phyloP scores from a whole-genome alignment of 2,113 vertebrate species.

The Anguilla japonica region DNA sequence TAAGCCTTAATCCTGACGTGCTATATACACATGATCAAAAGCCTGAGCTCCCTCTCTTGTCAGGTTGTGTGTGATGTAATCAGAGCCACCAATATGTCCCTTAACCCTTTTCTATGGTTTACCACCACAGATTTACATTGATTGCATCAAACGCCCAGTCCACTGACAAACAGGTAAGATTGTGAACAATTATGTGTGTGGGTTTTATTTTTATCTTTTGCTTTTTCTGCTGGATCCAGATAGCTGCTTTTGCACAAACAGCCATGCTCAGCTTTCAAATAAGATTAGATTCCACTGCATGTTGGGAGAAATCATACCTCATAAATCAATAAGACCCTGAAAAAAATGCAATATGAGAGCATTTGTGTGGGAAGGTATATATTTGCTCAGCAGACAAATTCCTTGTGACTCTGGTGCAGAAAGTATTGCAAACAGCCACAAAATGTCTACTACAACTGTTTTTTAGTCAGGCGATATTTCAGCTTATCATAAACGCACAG shows the following conservation, averaged over 20 bases:
- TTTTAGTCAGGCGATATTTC: neutral
- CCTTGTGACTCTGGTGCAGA: neutral
- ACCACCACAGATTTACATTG: neutral
- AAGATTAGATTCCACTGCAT: neutral
- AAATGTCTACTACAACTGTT: neutral
- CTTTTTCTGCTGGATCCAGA: neutral
- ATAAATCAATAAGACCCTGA: neutral
- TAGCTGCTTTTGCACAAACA: neutral
- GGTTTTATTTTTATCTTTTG: neutral
- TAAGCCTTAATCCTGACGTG: neutral
- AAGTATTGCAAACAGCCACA: neutral
- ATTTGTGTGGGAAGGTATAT: neutral
- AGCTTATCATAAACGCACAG: neutral
- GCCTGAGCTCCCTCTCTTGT: neutral
- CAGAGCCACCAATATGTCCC: neutral
- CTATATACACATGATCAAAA: neutral
- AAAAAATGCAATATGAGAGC: neutral
- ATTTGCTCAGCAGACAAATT: slow-evolving; percentile 4
- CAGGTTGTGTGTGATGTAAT: neutral
- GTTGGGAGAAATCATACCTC: slow-evolving; percentile 6
- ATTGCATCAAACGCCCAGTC: neutral
- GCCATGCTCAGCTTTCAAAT: neutral
- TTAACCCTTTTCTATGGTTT: neutral
- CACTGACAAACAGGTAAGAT: neutral
- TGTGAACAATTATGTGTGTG: neutral